Conservation (phyloP, 2,888 invertebrate species). For the Chesias legatella region DNA sequence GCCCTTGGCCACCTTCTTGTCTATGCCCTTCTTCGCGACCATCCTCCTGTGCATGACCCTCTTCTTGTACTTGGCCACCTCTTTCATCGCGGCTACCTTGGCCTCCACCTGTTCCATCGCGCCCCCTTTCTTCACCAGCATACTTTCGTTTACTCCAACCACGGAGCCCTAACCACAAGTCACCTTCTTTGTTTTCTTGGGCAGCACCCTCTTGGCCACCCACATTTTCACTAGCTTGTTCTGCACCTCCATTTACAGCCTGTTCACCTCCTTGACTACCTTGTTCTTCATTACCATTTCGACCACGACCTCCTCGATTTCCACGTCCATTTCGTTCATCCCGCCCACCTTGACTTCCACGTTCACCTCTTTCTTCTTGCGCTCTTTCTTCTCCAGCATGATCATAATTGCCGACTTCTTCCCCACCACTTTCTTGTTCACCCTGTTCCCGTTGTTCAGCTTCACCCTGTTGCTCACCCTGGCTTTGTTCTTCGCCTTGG, state of each 20-base stretch:
- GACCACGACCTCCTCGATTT: no score
- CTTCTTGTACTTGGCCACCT: not conserved
- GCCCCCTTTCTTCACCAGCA: not conserved
- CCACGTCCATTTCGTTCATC: not conserved
- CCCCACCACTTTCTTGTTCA: not conserved
- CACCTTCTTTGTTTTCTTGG: not conserved
- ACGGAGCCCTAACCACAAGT: slow-evolving; percentile 11
- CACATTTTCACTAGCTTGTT: no score
- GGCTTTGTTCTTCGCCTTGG: slow-evolving; percentile 6
- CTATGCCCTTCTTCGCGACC: not conserved
- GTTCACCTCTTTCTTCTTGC: not conserved
- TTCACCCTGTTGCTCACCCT: slow-evolving; percentile 5
- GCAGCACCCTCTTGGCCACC: no score
- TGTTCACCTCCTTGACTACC: no score
- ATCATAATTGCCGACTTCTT: not conserved
- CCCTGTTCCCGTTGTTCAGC: slow-evolving; percentile 8
- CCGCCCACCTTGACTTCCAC: not conserved
- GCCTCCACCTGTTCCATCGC: not conserved
- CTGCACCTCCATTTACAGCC: no score
- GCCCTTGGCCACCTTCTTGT: not conserved
- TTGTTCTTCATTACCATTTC: no score
- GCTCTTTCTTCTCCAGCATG: slow-evolving; percentile 10
- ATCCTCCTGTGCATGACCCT: not conserved
- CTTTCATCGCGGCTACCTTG: not conserved
- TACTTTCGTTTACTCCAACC: slow-evolving; percentile 3